phyloP scores from a whole-genome alignment of 2,797 vertebrate genomes.

The Pygocentrus nattereri region DNA sequence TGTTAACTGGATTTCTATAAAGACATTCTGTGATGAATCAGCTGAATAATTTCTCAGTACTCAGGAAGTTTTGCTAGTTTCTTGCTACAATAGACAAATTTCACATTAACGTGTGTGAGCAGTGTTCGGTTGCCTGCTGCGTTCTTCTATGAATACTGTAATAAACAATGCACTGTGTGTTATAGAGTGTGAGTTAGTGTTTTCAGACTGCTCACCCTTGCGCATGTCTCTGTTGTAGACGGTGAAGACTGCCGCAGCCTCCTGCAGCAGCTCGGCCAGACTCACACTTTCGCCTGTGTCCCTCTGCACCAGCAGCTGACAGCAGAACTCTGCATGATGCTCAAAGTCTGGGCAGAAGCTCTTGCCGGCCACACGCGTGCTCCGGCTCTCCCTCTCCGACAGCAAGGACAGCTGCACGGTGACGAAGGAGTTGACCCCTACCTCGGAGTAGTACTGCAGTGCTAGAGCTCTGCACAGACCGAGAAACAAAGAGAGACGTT shows the following conservation, averaged over 20 bases:
- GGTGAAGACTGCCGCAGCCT: conserved; percentile 82
- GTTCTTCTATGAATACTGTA: too few relatives aligned
- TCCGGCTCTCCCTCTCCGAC: conserved; percentile 76
- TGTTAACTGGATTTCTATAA: too few relatives aligned
- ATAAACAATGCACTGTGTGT: too few relatives aligned
- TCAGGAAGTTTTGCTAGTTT: too few relatives aligned
- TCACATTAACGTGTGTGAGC: too few relatives aligned
- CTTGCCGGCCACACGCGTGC: conserved; percentile 78
- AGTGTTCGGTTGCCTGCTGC: too few relatives aligned
- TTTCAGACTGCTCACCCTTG: conserved; percentile 63
- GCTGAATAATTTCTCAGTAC: too few relatives aligned
- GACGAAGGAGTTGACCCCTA: conserved; percentile 88
- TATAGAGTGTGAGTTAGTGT: neutral
- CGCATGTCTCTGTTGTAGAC: conserved; percentile 84
- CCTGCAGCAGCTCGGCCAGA: conserved; percentile 89
- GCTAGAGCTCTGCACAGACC: conserved; percentile 77
- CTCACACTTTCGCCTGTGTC: conserved; percentile 85
- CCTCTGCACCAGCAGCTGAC: conserved; percentile 81
- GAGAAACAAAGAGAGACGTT: neutral
- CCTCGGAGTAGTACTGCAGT: conserved; percentile 77
- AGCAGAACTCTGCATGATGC: conserved; percentile 84
- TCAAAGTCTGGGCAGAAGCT: conserved; percentile 92
- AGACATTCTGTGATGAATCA: too few relatives aligned
- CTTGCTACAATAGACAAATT: too few relatives aligned
- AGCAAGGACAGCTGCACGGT: conserved; percentile 86